phyloP scores from a whole-genome alignment of 2,888 invertebrate genomes.

The Julus scandinavius region DNA sequence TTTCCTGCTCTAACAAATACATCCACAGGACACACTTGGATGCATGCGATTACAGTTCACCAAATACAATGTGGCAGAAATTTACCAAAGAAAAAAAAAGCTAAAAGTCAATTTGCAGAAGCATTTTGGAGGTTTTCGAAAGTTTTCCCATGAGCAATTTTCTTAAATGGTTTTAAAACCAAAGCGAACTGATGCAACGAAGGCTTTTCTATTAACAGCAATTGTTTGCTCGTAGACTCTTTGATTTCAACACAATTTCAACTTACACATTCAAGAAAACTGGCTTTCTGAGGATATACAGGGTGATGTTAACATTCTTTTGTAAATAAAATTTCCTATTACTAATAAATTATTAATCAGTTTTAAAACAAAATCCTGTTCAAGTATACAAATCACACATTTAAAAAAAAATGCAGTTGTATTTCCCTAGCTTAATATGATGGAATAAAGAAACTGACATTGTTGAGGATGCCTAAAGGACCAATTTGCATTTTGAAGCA shows the following conservation, averaged over 20 bases:
- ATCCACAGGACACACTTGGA: neutral
- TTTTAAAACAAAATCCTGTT: too few species aligned
- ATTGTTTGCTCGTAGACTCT: neutral
- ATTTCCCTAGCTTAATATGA: too few species aligned
- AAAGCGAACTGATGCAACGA: neutral
- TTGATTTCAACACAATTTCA: neutral
- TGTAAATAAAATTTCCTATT: too few species aligned
- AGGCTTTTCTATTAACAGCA: neutral
- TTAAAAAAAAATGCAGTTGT: too few species aligned
- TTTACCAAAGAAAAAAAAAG: neutral
- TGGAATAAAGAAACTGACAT: neutral
- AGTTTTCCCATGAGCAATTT: slow-evolving; percentile 26
- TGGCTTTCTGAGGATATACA: too few species aligned
- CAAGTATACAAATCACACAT: too few species aligned
- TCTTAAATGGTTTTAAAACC: slow-evolving; percentile 37
- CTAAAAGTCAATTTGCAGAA: slow-evolving; percentile 32
- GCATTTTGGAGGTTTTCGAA: slow-evolving; percentile 13
- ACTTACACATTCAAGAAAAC: neutral
- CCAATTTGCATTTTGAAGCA: neutral
- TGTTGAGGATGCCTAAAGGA: neutral
- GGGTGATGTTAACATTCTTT: too few species aligned
- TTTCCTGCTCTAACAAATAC: slow-evolving; percentile 35
- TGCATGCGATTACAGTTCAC: slow-evolving; percentile 37
- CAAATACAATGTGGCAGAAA: slow-evolving; percentile 15
- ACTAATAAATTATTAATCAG: too few species aligned